Conservation (phyloP, 1,140 invertebrate species). For the Apis dorsata region DNA sequence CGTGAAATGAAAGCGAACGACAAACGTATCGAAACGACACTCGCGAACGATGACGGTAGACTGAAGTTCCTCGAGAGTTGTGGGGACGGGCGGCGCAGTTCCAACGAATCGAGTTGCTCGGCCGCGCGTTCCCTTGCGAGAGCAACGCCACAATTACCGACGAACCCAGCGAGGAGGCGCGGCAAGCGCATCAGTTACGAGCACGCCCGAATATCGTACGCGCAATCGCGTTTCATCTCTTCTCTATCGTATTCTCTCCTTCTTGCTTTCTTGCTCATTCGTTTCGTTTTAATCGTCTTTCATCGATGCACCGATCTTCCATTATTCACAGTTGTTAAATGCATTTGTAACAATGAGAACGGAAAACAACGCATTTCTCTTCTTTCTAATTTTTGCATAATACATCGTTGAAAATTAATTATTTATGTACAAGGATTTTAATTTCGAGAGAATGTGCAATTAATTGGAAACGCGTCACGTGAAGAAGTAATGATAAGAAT, state of each 20-base stretch:
- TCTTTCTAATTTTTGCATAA: too few relatives aligned
- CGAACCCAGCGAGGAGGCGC: constrained; percentile 11
- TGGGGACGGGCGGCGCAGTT: constrained; percentile 41
- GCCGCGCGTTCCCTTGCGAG: not conserved
- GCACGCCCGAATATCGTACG: not conserved
- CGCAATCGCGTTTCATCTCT: not conserved
- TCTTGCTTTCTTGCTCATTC: not conserved
- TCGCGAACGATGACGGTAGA: constrained; percentile 56
- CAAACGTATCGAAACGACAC: constrained; percentile 30
- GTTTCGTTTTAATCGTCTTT: not conserved
- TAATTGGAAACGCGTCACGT: too few relatives aligned
- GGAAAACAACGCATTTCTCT: too few relatives aligned
- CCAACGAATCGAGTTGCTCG: constrained; percentile 38
- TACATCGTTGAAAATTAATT: too few relatives aligned
- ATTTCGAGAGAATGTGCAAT: too few relatives aligned
- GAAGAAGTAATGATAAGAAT: too few relatives aligned
- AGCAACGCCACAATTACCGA: not conserved
- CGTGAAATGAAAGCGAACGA: not conserved
- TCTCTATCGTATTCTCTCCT: not conserved
- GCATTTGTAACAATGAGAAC: too few relatives aligned
- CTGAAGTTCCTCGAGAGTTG: constrained; percentile 55
- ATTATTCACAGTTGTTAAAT: too few relatives aligned
- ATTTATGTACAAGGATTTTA: too few relatives aligned
- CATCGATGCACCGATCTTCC: too few relatives aligned
- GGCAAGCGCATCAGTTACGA: not conserved